Evolutionary conservation across 2,888 invertebrate genomes (phyloP).

Genomic region (Drosophila eohydei): DNA sequence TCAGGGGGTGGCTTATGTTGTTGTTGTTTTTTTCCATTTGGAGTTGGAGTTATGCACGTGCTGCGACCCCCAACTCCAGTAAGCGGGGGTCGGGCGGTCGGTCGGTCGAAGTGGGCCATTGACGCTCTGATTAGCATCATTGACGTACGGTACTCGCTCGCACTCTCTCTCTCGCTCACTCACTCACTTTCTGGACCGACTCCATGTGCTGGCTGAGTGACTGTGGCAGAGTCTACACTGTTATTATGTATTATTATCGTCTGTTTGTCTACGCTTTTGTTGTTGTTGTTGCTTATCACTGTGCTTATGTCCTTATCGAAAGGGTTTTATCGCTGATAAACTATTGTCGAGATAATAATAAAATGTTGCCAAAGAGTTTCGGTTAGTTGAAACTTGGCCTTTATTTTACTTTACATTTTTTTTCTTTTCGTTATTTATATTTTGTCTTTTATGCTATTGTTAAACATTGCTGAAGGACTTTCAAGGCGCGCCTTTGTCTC

Average conservation of each 20-base stretch:
- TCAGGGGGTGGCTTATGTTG: slow-evolving; percentile 69
- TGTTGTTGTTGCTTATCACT: slow-evolving; percentile 62
- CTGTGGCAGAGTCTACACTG: slow-evolving; percentile 46
- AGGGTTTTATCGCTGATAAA: slow-evolving; percentile 75
- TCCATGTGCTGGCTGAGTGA: slow-evolving; percentile 34
- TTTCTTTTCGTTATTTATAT: slow-evolving; percentile 15
- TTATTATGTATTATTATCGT: slow-evolving; percentile 77
- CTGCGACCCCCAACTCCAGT: slow-evolving; percentile 56
- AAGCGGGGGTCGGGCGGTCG: neutral
- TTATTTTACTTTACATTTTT: neutral
- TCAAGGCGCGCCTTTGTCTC: neutral
- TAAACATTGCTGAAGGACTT: slow-evolving; percentile 9
- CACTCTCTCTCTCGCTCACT: neutral
- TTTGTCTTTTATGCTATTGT: slow-evolving; percentile 23
- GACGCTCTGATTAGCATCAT: slow-evolving; percentile 66
- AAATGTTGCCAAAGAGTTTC: slow-evolving; percentile 58
- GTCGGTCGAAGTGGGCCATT: slow-evolving; percentile 42
- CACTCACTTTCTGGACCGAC: slow-evolving; percentile 49
- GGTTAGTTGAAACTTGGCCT: slow-evolving; percentile 37
- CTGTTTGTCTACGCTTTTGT: slow-evolving; percentile 66
- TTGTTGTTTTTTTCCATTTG: slow-evolving; percentile 13
- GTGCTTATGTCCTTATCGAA: slow-evolving; percentile 72
- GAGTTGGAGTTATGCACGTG: slow-evolving; percentile 67
- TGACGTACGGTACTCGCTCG: slow-evolving; percentile 52
- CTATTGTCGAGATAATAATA: slow-evolving; percentile 71